phyloP scores from a whole-genome alignment of 1,140 invertebrate species.

The Diorhabda carinulata region DNA sequence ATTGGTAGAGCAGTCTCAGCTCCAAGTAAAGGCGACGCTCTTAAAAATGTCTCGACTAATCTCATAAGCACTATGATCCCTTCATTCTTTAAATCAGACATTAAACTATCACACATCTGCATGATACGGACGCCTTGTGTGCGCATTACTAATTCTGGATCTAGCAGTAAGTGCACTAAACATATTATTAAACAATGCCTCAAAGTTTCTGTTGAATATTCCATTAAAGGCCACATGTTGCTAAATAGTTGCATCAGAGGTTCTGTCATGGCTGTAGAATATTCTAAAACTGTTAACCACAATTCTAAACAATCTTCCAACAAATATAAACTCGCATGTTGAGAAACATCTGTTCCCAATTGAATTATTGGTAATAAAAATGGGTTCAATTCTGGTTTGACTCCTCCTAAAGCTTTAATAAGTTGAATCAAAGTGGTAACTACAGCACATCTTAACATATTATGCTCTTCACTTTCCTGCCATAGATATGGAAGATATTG shows the following conservation, averaged over 20 bases:
- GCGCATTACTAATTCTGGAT: constrained; percentile 72
- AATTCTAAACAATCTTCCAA: constrained; percentile 89
- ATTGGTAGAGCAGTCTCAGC: constrained; percentile 64
- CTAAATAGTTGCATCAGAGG: constrained; percentile 69
- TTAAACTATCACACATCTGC: constrained; percentile 61
- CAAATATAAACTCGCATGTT: constrained; percentile 81
- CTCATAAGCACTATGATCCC: constrained; percentile 71
- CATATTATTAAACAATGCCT: constrained; percentile 73
- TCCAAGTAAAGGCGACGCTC: constrained; percentile 60
- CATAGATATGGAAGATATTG: constrained; percentile 83
- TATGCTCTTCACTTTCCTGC: constrained; percentile 81
- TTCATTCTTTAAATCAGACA: constrained; percentile 75
- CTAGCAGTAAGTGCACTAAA: constrained; percentile 78
- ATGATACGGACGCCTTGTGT: constrained; percentile 67
- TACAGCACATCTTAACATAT: constrained; percentile 89
- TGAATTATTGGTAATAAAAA: constrained; percentile 75
- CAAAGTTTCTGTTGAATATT: constrained; percentile 77
- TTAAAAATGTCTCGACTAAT: constrained; percentile 69
- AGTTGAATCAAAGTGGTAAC: constrained; percentile 80
- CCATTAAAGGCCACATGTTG: constrained; percentile 73
- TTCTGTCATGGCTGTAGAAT: constrained; percentile 58
- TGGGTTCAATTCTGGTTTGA: constrained; percentile 58
- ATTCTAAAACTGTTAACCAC: constrained; percentile 81
- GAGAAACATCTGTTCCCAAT: constrained; percentile 73
- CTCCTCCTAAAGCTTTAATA: constrained; percentile 60